Conservation (phyloP, 2,888 invertebrate genomes). For the Apodemia zela region DNA sequence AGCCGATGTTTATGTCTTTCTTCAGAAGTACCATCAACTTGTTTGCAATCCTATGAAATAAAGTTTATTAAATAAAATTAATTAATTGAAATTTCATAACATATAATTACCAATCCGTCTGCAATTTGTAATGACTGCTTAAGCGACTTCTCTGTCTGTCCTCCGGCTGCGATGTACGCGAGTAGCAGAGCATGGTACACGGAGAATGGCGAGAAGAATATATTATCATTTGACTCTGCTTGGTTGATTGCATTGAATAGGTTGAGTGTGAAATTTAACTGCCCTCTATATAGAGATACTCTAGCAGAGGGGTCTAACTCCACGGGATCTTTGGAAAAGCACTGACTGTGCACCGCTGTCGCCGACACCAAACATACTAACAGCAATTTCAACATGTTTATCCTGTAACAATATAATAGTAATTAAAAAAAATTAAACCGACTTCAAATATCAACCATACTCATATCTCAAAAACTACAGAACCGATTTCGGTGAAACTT, state of each 20-base stretch:
- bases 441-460: no score
- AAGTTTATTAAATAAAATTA: no score
- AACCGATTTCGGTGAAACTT: no score
- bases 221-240: slow-evolving; percentile 84
- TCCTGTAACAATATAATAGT: slow-evolving; percentile 38
- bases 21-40: no score
- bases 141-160: slow-evolving; percentile 84
- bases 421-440: no score
- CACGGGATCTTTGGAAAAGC: slow-evolving; percentile 67
- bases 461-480: no score
- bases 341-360: slow-evolving; percentile 56
- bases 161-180: slow-evolving; percentile 88
- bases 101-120: slow-evolving; percentile 67
- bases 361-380: slow-evolving; percentile 44
- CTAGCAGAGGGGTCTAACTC: slow-evolving; percentile 64
- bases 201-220: slow-evolving; percentile 94
- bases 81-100: not conserved
- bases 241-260: slow-evolving; percentile 84
- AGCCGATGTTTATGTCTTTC: no score
- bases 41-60: no score
- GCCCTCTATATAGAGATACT: slow-evolving; percentile 59
- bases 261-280: slow-evolving; percentile 85
- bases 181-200: slow-evolving; percentile 89
- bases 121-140: slow-evolving; percentile 82
- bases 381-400: slow-evolving; percentile 54